These are phyloP conservation scores for Hololepta plana DNA, from an alignment of 2,888 invertebrate genomes.

Conservation along the genomic window DNA sequence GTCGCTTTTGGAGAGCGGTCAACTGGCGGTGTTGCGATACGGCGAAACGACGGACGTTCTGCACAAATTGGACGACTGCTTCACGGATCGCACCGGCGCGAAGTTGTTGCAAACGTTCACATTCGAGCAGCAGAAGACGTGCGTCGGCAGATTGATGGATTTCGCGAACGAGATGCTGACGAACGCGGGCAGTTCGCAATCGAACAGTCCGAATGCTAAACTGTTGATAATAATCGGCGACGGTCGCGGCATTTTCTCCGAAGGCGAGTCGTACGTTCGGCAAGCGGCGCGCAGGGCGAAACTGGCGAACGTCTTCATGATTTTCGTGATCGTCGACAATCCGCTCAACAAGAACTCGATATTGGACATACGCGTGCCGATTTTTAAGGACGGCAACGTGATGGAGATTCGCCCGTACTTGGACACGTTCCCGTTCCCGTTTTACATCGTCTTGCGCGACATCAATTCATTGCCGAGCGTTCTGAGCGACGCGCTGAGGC, in stretches of 20 bases:
- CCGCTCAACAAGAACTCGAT: slow-evolving; percentile 86
- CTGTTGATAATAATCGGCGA: slow-evolving; percentile 87
- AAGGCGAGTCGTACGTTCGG: slow-evolving; percentile 61
- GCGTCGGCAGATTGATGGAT: slow-evolving; percentile 65
- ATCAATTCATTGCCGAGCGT: slow-evolving; percentile 75
- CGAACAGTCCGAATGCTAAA: slow-evolving; percentile 51
- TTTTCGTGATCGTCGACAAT: slow-evolving; percentile 92
- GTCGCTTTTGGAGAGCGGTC: slow-evolving; percentile 83
- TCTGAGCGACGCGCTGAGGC: slow-evolving; percentile 86
- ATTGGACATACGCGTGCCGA: slow-evolving; percentile 67
- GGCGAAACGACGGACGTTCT: slow-evolving; percentile 73
- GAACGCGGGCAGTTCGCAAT: slow-evolving; percentile 14
- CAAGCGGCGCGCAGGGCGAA: slow-evolving; percentile 66
- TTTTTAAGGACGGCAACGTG: slow-evolving; percentile 41
- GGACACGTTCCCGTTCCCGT: slow-evolving; percentile 95
- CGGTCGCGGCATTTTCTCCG: slow-evolving; percentile 81
- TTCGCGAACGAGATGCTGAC: slow-evolving; percentile 54
- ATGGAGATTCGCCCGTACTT: slow-evolving; percentile 65
- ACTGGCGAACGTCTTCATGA: slow-evolving; percentile 67
- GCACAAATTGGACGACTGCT: slow-evolving; percentile 73
- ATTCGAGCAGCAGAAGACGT: slow-evolving; percentile 81
- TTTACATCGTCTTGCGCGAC: slow-evolving; percentile 86
- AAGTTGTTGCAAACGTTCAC: slow-evolving; percentile 62
- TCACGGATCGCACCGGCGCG: slow-evolving; percentile 73
- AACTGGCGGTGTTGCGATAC: slow-evolving; percentile 80